These are phyloP conservation scores for Chloroceryle aenea DNA, from an alignment of 2,113 vertebrate genomes.

Conservation along the genomic window DNA sequence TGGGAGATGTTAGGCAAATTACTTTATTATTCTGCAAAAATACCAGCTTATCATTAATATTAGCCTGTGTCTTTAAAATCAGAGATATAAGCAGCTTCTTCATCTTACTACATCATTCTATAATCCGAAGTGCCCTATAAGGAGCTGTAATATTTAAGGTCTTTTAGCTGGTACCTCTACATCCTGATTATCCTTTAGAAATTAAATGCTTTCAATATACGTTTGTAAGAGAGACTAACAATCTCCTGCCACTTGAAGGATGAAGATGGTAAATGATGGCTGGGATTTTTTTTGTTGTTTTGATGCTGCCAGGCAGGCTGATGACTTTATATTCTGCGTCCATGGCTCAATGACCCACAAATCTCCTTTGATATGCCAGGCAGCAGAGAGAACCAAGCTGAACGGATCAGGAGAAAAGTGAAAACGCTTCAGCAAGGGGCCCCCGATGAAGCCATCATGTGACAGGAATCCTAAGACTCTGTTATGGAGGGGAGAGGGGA, in stretches of 20 bases:
- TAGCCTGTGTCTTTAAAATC: conserved; percentile 37
- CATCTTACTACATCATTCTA: conserved; percentile 31
- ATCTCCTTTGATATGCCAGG: conserved; percentile 97
- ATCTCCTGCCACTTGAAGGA: conserved; percentile 43
- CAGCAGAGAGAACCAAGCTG: conserved; percentile 87
- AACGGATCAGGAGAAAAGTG: conserved; percentile 81
- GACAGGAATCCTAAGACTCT: conserved; percentile 86
- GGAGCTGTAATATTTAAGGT: conserved; percentile 51
- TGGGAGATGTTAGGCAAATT: conserved; percentile 36
- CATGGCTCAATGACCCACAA: conserved; percentile 94
- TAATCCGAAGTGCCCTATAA: conserved; percentile 44
- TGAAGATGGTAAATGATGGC: conserved; percentile 56
- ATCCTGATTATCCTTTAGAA: conserved; percentile 67
- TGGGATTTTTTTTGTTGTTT: conserved; percentile 38
- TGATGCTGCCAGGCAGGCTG: conserved; percentile 83
- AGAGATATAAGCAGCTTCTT: conserved; percentile 25
- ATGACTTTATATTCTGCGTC: conserved; percentile 91
- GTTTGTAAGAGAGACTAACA: conserved; percentile 37
- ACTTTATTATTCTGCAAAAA: conserved; percentile 50
- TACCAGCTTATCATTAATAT: conserved; percentile 32
- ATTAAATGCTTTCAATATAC: conserved; percentile 62
- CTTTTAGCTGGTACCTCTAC: conserved; percentile 54
- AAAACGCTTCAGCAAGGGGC: conserved; percentile 67
- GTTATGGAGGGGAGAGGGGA: conserved; percentile 60
- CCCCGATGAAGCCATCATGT: conserved; percentile 94